Base-by-base conservation (phyloP, 2,888 invertebrate species). In the Abrostola triplasia region DNA sequence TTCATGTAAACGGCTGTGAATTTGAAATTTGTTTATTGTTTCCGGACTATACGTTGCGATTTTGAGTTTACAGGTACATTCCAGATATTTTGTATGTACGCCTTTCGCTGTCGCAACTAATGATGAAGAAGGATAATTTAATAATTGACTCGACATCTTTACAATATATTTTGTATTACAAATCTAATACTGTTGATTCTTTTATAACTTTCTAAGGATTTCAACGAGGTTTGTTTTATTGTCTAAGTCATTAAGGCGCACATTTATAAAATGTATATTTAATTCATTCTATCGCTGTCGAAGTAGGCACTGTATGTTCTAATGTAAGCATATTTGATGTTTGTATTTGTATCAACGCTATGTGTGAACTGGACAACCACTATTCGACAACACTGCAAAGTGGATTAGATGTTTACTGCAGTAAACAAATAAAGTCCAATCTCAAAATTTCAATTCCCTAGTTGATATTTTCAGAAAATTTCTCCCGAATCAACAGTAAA, bases 1-100 rank as follows among this genome's bases (percentile, higher is more conserved):
- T 65, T 51, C 47, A 72, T 67, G 44, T 62, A 38, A 60, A 60
- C 49, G 77, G 77, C 77, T 77, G 77, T 78, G 77, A 77, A 63
- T 64, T 63, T 55, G n/a, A 67, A 62, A 64, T 59, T 67, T 72
- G 49, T 60, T 49, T 61, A 64, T 53, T 73, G 41, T 73, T 70
- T 69, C 67, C 41, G 40, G 12, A 48, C 59, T 50, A 55, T 59
- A 62, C 58, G 63, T 55, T 58, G 35, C 58, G 61, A 59, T 70
- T 54, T 24, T 24, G 24, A 1, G 24, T 58, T 61, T 66, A 38
- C 9, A 1, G 11, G 36, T 0, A 24, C 7, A 49, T 11, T 6
- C 9, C 36, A 40, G 9, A 24, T 59, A 52, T 65, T 40, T 24
- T 12, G 36, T n/a, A 12, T 13, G 11, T 12, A 24, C 11, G 35